Evolutionary conservation across 1,140 invertebrate species (phyloP).

Genomic region (Drosophila nigrodunni): DNA sequence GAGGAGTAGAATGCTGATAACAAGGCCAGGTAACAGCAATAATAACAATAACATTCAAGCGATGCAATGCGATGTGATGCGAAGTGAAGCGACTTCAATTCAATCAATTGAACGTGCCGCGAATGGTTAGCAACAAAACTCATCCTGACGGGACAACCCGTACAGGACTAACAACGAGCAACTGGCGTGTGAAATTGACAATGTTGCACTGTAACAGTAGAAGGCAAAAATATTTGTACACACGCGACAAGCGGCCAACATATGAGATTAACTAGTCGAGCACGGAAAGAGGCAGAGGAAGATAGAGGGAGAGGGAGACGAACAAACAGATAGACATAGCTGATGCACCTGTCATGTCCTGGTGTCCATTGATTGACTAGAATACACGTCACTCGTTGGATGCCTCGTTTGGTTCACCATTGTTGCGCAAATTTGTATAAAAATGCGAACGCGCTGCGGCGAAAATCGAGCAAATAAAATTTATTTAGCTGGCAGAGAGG

Average conservation of each 20-base stretch:
- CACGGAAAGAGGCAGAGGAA: not conserved
- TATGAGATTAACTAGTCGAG: conserved; percentile 63
- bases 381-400: conserved; percentile 25
- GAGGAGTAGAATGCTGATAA: conserved; percentile 43
- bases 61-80: conserved; percentile 36
- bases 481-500: conserved; percentile 56
- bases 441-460: conserved; percentile 38
- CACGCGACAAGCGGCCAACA: conserved; percentile 73
- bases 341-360: conserved; percentile 40
- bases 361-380: conserved; percentile 69
- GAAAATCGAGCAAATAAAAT: conserved; percentile 74
- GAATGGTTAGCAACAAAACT: conserved; percentile 69
- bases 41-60: conserved; percentile 57
- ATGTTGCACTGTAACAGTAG: conserved; percentile 56
- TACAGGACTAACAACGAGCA: conserved; percentile 26
- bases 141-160: conserved; percentile 7
- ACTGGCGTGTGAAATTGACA: conserved; percentile 80
- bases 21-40: conserved; percentile 59
- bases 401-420: conserved; percentile 45
- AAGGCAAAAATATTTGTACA: conserved; percentile 65
- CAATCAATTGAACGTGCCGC: conserved; percentile 82
- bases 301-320: no score
- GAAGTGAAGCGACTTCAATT: conserved; percentile 72
- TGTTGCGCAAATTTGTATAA: conserved; percentile 51
- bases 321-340: not conserved